Evolutionary conservation across 2,113 vertebrate genomes (phyloP).

Genomic region (Scartelaos histophorus): DNA sequence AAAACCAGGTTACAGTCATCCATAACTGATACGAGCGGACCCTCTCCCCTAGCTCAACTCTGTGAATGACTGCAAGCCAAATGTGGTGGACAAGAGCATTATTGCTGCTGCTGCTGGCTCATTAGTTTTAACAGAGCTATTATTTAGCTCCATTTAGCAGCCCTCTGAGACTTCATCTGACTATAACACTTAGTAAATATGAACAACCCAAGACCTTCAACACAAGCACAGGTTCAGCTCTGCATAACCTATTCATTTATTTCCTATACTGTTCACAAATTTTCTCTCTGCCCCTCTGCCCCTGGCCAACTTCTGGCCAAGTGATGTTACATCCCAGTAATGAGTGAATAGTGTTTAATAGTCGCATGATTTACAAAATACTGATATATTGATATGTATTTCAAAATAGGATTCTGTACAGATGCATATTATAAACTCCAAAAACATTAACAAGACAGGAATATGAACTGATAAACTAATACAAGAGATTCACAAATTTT

Average conservation of each 20-base stretch:
- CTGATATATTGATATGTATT: too few species aligned
- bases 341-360: too few species aligned
- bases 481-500: too few species aligned
- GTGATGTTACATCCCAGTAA: too few species aligned
- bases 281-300: background rate
- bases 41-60: conserved; percentile 8
- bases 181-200: conserved; percentile 35
- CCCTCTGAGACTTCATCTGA: conserved; percentile 49
- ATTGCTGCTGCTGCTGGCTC: conserved; percentile 46
- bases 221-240: background rate
- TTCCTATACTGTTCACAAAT: background rate
- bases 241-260: background rate
- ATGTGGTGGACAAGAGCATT: conserved; percentile 46
- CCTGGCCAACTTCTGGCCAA: too few species aligned
- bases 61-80: conserved; percentile 45
- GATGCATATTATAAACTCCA: too few species aligned
- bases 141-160: conserved; percentile 55
- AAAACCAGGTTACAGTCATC: conserved; percentile 31
- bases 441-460: too few species aligned
- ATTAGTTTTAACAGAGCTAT: conserved; percentile 61
- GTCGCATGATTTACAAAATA: too few species aligned
- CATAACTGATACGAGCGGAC: conserved; percentile 33
- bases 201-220: conserved; percentile 12
- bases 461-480: too few species aligned
- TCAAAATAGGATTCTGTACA: too few species aligned